A percentile compares a stretch with the other conserved stretches of the same genome.
Conservation (phyloP, 2,113 vertebrate genomes). For the Chitala chitala region DNA sequence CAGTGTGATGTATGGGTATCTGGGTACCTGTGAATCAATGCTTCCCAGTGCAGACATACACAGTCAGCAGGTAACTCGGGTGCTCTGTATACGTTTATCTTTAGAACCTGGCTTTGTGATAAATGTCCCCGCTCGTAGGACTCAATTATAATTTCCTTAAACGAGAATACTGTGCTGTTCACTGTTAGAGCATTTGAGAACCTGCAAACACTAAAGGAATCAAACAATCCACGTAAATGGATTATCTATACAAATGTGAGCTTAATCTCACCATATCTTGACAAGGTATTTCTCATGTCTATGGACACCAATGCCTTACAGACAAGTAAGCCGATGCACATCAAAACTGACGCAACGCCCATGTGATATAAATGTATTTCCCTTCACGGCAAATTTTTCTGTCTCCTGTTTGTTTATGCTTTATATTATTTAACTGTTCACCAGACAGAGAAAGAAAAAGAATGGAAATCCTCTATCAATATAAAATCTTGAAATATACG, state of each 20-base stretch:
- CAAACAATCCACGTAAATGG: not conserved
- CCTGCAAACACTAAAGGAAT: not conserved
- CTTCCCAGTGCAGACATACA: constrained; percentile 19
- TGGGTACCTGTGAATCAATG: constrained; percentile 23
- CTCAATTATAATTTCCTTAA: constrained; percentile 3
- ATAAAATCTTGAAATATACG: not conserved
- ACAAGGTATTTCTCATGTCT: not conserved
- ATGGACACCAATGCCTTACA: not conserved
- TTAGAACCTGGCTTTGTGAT: not conserved
- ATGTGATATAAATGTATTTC: too few species aligned
- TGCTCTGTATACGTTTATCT: not conserved
- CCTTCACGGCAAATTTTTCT: too few species aligned
- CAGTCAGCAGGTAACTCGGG: not conserved
- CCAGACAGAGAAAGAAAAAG: too few species aligned
- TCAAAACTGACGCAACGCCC: too few species aligned
- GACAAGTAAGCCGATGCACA: too few species aligned
- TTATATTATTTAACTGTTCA: too few species aligned
- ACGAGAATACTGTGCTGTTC: not conserved
- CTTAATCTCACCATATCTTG: not conserved
- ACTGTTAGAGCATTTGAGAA: not conserved
- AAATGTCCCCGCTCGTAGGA: not conserved
- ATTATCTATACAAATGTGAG: not conserved
- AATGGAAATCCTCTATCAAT: too few species aligned
- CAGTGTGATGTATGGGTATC: constrained; percentile 30
- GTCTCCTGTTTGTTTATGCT: too few species aligned